Conservation (phyloP, 2,797 vertebrate species). For the Poeciliopsis gracilis region DNA sequence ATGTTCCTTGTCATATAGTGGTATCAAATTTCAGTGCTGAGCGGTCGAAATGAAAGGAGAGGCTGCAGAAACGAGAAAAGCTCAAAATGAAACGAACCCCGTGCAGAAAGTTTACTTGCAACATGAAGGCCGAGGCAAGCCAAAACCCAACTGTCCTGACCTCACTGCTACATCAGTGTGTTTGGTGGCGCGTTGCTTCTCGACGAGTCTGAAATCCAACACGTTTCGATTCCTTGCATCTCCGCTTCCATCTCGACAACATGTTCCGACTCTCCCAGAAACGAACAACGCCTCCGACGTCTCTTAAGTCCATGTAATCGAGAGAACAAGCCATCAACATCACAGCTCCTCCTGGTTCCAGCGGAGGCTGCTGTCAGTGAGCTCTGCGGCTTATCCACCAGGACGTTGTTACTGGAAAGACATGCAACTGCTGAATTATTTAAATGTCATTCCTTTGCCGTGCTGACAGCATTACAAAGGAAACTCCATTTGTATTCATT, state of each 20-base stretch:
- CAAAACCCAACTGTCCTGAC: slow-evolving; percentile 12
- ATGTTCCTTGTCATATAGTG: not conserved
- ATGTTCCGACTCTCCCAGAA: not conserved
- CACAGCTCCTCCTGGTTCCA: slow-evolving; percentile 11
- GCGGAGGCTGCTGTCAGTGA: slow-evolving; percentile 17
- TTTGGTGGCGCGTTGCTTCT: not conserved
- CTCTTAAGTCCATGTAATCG: slow-evolving; percentile 7
- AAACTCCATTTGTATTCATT: slow-evolving; percentile 33
- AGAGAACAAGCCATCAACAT: slow-evolving; percentile 11
- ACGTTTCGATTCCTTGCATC: not conserved
- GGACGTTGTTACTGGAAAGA: slow-evolving; percentile 47
- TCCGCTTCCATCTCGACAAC: not conserved
- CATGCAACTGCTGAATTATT: slow-evolving; percentile 54
- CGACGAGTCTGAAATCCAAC: not conserved
- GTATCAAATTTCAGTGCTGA: not conserved
- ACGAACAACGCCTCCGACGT: not conserved
- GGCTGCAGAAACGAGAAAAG: not conserved
- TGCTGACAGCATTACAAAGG: slow-evolving; percentile 29
- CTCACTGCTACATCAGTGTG: not conserved
- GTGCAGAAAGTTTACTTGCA: not conserved
- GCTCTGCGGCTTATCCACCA: slow-evolving; percentile 31
- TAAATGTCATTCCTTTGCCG: slow-evolving; percentile 41
- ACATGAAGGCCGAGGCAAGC: not conserved
- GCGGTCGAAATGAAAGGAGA: not conserved
- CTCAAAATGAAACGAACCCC: not conserved